A percentile compares a stretch with the other conserved stretches of the same genome.
These are phyloP conservation scores for Eupsilia transversa DNA, from an alignment of 2,888 invertebrate species.

Conservation along the genomic window DNA sequence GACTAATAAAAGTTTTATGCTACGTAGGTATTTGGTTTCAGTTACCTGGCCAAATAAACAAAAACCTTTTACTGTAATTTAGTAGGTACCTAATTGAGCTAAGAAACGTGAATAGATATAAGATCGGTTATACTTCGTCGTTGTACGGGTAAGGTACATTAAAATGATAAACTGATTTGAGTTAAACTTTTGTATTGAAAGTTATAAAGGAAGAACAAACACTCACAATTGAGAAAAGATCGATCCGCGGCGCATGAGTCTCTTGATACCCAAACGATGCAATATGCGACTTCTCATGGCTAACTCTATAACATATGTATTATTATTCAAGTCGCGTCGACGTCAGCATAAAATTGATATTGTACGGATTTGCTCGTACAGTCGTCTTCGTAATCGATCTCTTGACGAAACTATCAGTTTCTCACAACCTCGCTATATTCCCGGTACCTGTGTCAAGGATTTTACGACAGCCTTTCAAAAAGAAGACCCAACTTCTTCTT, in stretches of 20 bases:
- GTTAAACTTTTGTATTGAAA: too few relatives aligned
- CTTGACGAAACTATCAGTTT: conserved; percentile 43
- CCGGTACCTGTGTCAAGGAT: conserved; percentile 5
- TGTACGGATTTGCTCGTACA: too few relatives aligned
- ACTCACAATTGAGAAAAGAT: too few relatives aligned
- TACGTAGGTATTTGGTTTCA: conserved; percentile 23
- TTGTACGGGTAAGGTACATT: too few relatives aligned
- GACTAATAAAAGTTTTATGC: conserved; percentile 17
- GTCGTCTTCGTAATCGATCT: conserved; percentile 32
- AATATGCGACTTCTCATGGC: too few relatives aligned
- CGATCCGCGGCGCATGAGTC: too few relatives aligned
- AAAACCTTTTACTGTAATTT: conserved; percentile 1
- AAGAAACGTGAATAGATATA: conserved; percentile 3
- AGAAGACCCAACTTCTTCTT: neutral
- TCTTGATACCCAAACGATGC: too few relatives aligned
- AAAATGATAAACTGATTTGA: too few relatives aligned
- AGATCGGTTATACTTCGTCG: neutral
- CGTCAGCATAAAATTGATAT: too few relatives aligned
- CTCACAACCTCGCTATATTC: neutral
- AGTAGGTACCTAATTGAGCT: neutral
- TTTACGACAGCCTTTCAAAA: neutral
- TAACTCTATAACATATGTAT: too few relatives aligned
- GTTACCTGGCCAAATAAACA: conserved; percentile 1
- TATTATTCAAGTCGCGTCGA: too few relatives aligned
- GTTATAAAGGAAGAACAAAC: too few relatives aligned